A percentile compares a stretch with the other conserved stretches of the same genome.
phyloP scores from a whole-genome alignment of 64 coral and sea anemone genomes.

The Exaiptasia diaphana region DNA sequence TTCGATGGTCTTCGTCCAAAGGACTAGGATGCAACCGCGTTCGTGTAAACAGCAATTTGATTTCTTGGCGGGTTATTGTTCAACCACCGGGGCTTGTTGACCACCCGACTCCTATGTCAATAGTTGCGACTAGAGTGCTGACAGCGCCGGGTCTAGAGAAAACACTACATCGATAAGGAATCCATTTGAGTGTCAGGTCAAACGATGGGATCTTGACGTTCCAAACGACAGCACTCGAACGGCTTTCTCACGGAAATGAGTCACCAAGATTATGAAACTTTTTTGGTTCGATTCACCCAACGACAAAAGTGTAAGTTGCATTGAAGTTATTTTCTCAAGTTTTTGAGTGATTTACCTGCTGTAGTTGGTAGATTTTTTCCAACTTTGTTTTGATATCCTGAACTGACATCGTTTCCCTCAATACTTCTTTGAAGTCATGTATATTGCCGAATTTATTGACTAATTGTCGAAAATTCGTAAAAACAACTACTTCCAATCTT shows the following conservation, averaged over 20 bases:
- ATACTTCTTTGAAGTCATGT: too few relatives aligned
- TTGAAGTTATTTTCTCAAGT: too few relatives aligned
- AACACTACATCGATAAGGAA: background rate
- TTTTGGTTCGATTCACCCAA: constrained; percentile 61
- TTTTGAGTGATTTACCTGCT: too few relatives aligned
- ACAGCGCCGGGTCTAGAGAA: background rate
- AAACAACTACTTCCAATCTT: too few relatives aligned
- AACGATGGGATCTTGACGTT: background rate
- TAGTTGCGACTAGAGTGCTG: background rate
- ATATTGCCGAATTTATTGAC: too few relatives aligned
- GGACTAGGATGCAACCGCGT: background rate
- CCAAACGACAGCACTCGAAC: background rate
- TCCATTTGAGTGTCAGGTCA: background rate
- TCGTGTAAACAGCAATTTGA: background rate
- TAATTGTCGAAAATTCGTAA: too few relatives aligned
- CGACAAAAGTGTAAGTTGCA: constrained; percentile 63
- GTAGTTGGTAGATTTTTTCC: too few relatives aligned
- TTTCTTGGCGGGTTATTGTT: background rate
- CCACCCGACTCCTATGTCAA: constrained; percentile 5
- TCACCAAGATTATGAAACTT: constrained; percentile 22
- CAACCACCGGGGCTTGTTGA: constrained; percentile 4
- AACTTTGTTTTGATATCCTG: too few relatives aligned
- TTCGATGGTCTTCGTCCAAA: background rate
- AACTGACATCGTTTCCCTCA: too few relatives aligned
- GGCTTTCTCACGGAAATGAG: constrained; percentile 2